These are phyloP conservation scores for Murina feae DNA, from an alignment of 2,113 vertebrate genomes.

Conservation along the genomic window DNA sequence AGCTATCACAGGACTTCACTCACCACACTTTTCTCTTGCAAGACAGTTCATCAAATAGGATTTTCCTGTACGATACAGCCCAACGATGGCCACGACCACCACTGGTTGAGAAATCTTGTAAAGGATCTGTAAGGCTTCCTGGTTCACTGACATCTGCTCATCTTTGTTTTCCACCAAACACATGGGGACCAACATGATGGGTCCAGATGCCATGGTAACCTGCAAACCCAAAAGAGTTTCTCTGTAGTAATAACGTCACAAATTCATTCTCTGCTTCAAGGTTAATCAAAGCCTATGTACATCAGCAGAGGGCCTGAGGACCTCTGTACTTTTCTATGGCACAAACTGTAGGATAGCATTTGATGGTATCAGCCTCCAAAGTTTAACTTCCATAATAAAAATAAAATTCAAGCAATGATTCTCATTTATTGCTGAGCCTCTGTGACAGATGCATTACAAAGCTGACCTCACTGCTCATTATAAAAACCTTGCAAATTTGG, in stretches of 20 bases:
- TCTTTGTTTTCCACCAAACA: constrained; percentile 50
- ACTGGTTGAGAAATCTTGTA: neutral
- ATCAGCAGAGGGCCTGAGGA: neutral
- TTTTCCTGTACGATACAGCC: neutral
- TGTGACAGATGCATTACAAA: neutral
- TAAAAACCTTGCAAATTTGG: neutral
- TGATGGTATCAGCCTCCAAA: neutral
- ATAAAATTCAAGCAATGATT: neutral
- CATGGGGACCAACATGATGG: neutral
- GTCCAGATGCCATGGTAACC: neutral
- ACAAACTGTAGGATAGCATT: neutral
- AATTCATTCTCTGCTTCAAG: neutral
- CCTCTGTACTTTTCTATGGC: neutral
- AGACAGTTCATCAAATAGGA: constrained; percentile 68
- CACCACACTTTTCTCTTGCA: constrained; percentile 47
- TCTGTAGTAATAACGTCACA: neutral
- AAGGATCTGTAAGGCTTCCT: constrained; percentile 24
- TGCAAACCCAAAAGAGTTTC: neutral
- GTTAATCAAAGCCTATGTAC: neutral
- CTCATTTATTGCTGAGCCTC: neutral
- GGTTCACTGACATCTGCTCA: neutral
- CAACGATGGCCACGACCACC: neutral
- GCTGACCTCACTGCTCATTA: neutral
- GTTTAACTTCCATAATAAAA: neutral
- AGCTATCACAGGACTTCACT: neutral